These are phyloP conservation scores for Monochamus saltuarius DNA, from an alignment of 1,140 invertebrate genomes.

Conservation along the genomic window DNA sequence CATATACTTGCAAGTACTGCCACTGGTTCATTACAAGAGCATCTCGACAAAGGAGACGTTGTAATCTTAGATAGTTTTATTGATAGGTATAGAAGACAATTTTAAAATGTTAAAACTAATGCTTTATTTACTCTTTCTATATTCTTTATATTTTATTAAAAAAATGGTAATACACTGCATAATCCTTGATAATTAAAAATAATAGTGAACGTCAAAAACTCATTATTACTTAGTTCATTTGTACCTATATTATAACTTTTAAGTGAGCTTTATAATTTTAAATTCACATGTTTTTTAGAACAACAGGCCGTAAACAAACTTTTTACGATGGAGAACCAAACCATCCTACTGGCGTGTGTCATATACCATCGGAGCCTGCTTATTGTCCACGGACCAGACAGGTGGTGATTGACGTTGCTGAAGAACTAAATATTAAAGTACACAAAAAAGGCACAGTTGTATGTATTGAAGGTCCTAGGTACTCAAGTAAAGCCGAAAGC, in stretches of 20 bases:
- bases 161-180: too few relatives aligned
- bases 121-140: too few relatives aligned
- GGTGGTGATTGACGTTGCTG: slow-evolving; percentile 67
- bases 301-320: slow-evolving; percentile 73
- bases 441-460: slow-evolving; percentile 81
- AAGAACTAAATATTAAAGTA: slow-evolving; percentile 57
- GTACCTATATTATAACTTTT: too few relatives aligned
- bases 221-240: too few relatives aligned
- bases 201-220: too few relatives aligned
- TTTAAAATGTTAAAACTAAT: too few relatives aligned
- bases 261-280: too few relatives aligned
- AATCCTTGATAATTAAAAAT: too few relatives aligned
- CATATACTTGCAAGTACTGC: slow-evolving; percentile 91
- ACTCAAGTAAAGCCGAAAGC: slow-evolving; percentile 92
- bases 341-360: slow-evolving; percentile 76
- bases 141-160: too few relatives aligned
- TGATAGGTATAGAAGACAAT: slow-evolving; percentile 63
- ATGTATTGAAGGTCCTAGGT: slow-evolving; percentile 92
- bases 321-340: slow-evolving; percentile 80
- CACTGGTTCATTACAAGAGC: slow-evolving; percentile 87
- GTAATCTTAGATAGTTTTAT: slow-evolving; percentile 93
- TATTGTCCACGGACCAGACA: slow-evolving; percentile 75
- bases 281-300: too few relatives aligned
- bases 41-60: slow-evolving; percentile 85
- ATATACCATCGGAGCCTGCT: slow-evolving; percentile 88